phyloP scores from a whole-genome alignment of 2,113 vertebrate genomes.

The Copsychus sechellarum region DNA sequence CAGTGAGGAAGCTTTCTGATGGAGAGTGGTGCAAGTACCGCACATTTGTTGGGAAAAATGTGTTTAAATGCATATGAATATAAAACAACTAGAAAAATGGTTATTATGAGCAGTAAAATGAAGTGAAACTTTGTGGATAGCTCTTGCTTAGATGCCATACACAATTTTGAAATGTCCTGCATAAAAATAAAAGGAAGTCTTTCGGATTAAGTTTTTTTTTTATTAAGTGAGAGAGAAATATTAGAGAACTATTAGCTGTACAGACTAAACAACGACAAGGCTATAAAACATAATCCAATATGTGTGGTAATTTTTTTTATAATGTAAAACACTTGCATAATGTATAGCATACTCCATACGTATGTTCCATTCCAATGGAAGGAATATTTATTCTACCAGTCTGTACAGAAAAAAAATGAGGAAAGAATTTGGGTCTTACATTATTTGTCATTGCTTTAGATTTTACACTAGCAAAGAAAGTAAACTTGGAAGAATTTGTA shows the following conservation, averaged over 20 bases:
- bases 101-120: background rate
- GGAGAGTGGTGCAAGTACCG: background rate
- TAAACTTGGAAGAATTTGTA: slow-evolving; percentile 19
- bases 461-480: slow-evolving; percentile 6
- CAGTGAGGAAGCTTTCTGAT: background rate
- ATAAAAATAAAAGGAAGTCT: slow-evolving; percentile 31
- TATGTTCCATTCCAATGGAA: background rate
- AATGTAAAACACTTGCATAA: slow-evolving; percentile 41
- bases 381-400: background rate
- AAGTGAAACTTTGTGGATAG: slow-evolving; percentile 2
- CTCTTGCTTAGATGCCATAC: background rate
- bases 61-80: background rate
- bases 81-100: background rate
- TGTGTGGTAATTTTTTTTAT: slow-evolving; percentile 40
- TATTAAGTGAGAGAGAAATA: slow-evolving; percentile 40
- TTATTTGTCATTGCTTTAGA: background rate
- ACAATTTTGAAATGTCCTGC: background rate
- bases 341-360: background rate
- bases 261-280: slow-evolving; percentile 29
- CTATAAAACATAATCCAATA: slow-evolving; percentile 46
- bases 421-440: background rate
- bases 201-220: slow-evolving; percentile 26
- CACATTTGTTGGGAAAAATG: background rate
- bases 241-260: slow-evolving; percentile 33
- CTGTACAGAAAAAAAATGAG: background rate